These are phyloP conservation scores for Chrysogorgia sp. DNA, from an alignment of 92 coral and sea anemone species.

Conservation along the genomic window DNA sequence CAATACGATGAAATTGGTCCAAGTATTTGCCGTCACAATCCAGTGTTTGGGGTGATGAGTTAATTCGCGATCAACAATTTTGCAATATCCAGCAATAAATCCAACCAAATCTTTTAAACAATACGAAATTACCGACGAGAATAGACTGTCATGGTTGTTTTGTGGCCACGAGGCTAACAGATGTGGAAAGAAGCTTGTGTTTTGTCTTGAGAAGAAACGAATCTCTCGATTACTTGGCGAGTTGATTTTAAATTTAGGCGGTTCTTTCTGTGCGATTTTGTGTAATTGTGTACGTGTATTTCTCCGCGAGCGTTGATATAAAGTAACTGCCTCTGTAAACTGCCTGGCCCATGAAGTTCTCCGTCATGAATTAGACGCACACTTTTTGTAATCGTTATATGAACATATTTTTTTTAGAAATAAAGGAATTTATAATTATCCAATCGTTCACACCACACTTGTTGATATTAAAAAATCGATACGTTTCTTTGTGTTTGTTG, in stretches of 20 bases:
- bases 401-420: constrained; percentile 34
- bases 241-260: too few relatives aligned
- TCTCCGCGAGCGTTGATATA: neutral
- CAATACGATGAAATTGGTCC: constrained; percentile 99
- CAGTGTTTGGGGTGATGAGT: constrained; percentile 98
- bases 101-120: neutral
- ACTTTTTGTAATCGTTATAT: constrained; percentile 43
- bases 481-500: neutral
- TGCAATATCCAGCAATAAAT: neutral
- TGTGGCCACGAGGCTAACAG: too few relatives aligned
- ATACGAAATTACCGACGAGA: neutral
- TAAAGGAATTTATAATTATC: constrained; percentile 25
- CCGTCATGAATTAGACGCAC: neutral
- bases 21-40: constrained; percentile 98
- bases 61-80: constrained; percentile 18
- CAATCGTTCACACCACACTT: too few relatives aligned
- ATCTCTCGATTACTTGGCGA: too few relatives aligned
- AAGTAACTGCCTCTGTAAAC: neutral
- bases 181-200: too few relatives aligned
- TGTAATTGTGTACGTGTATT: neutral
- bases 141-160: too few relatives aligned
- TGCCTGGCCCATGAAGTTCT: too few relatives aligned
- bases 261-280: too few relatives aligned
- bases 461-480: neutral
- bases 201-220: neutral